A percentile compares a stretch with the other conserved stretches of the same genome.
Conservation (phyloP, 2,888 invertebrate genomes). For the Heliconius sara region DNA sequence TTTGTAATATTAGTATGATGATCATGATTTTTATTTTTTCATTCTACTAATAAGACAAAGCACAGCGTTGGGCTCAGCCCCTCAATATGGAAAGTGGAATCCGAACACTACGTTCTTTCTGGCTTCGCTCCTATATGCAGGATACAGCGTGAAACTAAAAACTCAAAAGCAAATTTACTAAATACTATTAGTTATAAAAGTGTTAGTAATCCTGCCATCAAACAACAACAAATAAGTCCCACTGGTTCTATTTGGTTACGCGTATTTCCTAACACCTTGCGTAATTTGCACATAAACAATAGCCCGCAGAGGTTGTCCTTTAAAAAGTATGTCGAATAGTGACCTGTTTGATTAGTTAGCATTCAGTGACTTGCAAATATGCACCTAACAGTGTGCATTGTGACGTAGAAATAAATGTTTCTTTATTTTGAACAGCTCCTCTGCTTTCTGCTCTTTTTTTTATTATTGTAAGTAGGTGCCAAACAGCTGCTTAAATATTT, state of each 20-base stretch:
- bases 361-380: constrained; percentile 36
- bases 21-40: too few relatives aligned
- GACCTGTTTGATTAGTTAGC: constrained; percentile 61
- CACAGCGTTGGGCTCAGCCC: background rate
- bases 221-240: background rate
- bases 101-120: too few relatives aligned
- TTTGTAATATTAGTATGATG: too few relatives aligned
- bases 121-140: too few relatives aligned
- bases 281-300: constrained; percentile 67
- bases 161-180: too few relatives aligned
- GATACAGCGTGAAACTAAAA: too few relatives aligned
- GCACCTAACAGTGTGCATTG: constrained; percentile 16
- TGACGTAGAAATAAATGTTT: background rate
- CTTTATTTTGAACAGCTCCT: background rate
- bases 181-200: background rate
- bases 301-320: constrained; percentile 71
- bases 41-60: too few relatives aligned
- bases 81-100: background rate
- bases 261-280: constrained; percentile 58
- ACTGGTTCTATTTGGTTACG: background rate
- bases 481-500: background rate
- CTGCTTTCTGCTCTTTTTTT: background rate
- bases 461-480: background rate
- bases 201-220: background rate
- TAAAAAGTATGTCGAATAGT: constrained; percentile 71